Conservation (phyloP, 2,888 invertebrate genomes). For the Tubulanus polymorphus region DNA sequence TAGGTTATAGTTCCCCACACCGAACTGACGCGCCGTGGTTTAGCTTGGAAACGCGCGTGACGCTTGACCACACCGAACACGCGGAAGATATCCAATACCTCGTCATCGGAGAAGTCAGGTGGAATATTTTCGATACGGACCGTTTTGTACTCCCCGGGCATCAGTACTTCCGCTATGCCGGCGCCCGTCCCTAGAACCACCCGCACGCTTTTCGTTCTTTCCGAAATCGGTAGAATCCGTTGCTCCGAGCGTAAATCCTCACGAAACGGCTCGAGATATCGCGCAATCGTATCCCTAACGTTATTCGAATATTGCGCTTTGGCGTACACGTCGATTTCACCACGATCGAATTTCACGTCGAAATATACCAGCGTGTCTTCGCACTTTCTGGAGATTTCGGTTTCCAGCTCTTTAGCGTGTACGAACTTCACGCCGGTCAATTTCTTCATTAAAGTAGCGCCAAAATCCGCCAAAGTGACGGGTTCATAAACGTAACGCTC, state of each 20-base stretch:
- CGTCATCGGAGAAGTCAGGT: constrained; percentile 10
- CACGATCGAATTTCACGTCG: neutral
- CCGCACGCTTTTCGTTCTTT: constrained; percentile 11
- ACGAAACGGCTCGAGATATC: neutral
- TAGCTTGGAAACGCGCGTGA: constrained; percentile 10
- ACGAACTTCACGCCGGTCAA: neutral
- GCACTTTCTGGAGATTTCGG: neutral
- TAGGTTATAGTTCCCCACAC: constrained; percentile 33
- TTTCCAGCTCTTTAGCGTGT: neutral
- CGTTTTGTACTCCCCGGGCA: constrained; percentile 28
- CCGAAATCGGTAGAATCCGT: neutral
- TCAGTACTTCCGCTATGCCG: constrained; percentile 23
- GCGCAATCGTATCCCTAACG: neutral
- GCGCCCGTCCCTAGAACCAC: constrained; percentile 29
- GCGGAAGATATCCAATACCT: constrained; percentile 18
- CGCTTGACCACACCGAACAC: constrained; percentile 23
- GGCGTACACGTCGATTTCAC: neutral
- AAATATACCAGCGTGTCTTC: neutral
- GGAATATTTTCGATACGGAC: constrained; percentile 21
- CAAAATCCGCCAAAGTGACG: neutral
- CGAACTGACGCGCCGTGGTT: neutral
- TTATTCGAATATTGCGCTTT: neutral
- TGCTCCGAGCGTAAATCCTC: neutral
- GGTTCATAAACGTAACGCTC: constrained; percentile 9
- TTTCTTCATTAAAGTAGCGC: neutral